Conservation (phyloP, 64 coral and sea anemone genomes). For the Pocillopora verrucosa region DNA sequence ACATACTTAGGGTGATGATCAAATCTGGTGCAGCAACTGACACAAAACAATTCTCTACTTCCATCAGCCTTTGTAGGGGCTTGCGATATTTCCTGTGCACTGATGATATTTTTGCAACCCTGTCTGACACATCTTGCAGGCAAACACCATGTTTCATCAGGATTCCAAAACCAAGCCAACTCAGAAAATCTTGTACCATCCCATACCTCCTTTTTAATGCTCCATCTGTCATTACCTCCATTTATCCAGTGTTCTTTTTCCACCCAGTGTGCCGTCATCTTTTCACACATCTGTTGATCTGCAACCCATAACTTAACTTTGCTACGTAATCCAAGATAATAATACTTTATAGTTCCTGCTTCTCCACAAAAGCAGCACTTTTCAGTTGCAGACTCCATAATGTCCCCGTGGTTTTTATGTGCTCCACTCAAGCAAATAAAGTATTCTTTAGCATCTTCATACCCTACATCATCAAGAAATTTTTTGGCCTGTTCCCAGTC, state of each 20-base stretch:
- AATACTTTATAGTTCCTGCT: constrained; percentile 32
- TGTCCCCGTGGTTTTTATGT: constrained; percentile 35
- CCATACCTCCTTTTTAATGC: constrained; percentile 55
- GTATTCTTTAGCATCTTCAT: constrained; percentile 22
- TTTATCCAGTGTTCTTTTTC: constrained; percentile 52
- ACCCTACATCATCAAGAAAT: not conserved
- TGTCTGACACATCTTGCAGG: constrained; percentile 25
- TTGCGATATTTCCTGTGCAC: constrained; percentile 4
- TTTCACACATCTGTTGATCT: constrained; percentile 19
- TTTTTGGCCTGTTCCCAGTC: constrained; percentile 15
- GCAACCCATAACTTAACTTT: constrained; percentile 38
- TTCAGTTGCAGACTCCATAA: constrained; percentile 33
- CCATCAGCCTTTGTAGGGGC: constrained; percentile 9
- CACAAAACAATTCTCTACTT: constrained; percentile 28
- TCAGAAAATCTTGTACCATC: constrained; percentile 43
- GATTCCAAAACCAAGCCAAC: constrained; percentile 46
- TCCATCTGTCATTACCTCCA: not conserved
- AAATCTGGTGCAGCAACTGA: constrained; percentile 2
- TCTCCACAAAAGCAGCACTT: constrained; percentile 25
- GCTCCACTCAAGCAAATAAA: constrained; percentile 37
- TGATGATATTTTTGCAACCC: not conserved
- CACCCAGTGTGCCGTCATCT: constrained; percentile 19
- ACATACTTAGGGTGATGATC: not conserved
- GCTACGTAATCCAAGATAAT: constrained; percentile 11
- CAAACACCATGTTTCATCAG: constrained; percentile 24